Evolutionary conservation across 2,888 invertebrate species (phyloP), one percentile per base, ranked within the genome.

Genomic region (Neocrepidodera transversa): DNA sequence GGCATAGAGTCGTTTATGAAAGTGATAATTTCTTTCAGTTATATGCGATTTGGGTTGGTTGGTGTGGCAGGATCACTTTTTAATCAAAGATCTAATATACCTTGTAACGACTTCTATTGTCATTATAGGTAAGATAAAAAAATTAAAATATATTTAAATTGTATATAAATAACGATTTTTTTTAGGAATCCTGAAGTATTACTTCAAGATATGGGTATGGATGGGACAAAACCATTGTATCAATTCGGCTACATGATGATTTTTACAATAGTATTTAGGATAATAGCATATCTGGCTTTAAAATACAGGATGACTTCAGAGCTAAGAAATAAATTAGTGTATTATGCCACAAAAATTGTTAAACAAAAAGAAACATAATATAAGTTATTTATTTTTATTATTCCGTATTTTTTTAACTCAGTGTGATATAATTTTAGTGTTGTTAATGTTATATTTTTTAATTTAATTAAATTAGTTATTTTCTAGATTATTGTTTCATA

Each of bases 21-120:
- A 62, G 72, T 80, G 0, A 69, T 87, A 0, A 86, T 87, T 85
- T 79, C 82, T 0, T 71, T 80, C 1, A 86, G 85, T 0, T 92
- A 86, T 74, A 81, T 91, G 13, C 84, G 91, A 49, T 90, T 87
- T 72, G 86, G 88, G 0, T 81, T 91, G 53, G 84, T 87, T 5
- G 90, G 89, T 5, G 66, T 71, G 17, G 68, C 70, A 40, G 65
- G 83, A 1, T 78, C 89, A 0, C 82, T 91, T 58, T 87, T 87
- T 61, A 79, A 84, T 58, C 81, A 86, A 55, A 78, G 91, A 4
- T 80, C 79, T 1, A 74, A 79, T 0, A 79, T 92, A 79, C 82
- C 85, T 5, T 91, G 91, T 70, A 81, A 82, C 0, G 82, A 83
- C 60, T 68, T 84, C 0, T 88, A 87, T 73, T 82, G 87, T 40